A percentile compares a stretch with the other conserved stretches of the same genome.
These are phyloP conservation scores for Coptotermes formosanus DNA, from an alignment of 1,140 invertebrate species.

Conservation along the genomic window DNA sequence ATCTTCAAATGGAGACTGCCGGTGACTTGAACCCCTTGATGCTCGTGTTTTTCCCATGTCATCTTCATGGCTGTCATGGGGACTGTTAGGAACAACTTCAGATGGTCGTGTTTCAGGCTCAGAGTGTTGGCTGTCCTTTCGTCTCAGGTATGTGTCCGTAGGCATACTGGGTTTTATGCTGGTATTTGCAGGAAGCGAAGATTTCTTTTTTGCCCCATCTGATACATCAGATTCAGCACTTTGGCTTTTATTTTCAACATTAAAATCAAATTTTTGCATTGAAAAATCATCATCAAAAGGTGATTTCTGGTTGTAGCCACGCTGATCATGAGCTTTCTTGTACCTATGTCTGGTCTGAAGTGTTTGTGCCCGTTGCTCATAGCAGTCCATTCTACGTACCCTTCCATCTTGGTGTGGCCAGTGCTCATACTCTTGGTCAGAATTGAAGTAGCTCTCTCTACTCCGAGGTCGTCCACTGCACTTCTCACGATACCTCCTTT, in stretches of 20 bases:
- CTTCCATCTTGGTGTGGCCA: slow-evolving; percentile 15
- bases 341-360: slow-evolving; percentile 35
- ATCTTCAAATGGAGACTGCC: slow-evolving; percentile 67
- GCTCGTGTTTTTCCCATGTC: slow-evolving; percentile 21
- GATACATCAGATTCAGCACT: slow-evolving; percentile 38
- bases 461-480: slow-evolving; percentile 29
- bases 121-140: slow-evolving; percentile 3
- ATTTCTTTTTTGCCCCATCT: slow-evolving; percentile 38
- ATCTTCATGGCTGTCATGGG: slow-evolving; percentile 24
- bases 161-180: slow-evolving; percentile 10
- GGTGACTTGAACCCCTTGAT: slow-evolving; percentile 43
- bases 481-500: slow-evolving; percentile 31
- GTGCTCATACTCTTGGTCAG: slow-evolving; percentile 34
- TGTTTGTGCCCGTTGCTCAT: slow-evolving; percentile 37
- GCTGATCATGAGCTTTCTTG: slow-evolving; percentile 33
- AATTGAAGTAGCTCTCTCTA: slow-evolving; percentile 32
- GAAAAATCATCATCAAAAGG: slow-evolving; percentile 71
- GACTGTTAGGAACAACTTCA: slow-evolving; percentile 7
- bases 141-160: neutral
- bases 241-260: slow-evolving; percentile 36
- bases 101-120: slow-evolving; percentile 9
- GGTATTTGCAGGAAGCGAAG: slow-evolving; percentile 25
- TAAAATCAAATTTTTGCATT: slow-evolving; percentile 42
- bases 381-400: neutral
- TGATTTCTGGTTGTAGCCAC: slow-evolving; percentile 50